Conservation (phyloP, 2,797 vertebrate genomes). For the Premnoplex brunnescens region DNA sequence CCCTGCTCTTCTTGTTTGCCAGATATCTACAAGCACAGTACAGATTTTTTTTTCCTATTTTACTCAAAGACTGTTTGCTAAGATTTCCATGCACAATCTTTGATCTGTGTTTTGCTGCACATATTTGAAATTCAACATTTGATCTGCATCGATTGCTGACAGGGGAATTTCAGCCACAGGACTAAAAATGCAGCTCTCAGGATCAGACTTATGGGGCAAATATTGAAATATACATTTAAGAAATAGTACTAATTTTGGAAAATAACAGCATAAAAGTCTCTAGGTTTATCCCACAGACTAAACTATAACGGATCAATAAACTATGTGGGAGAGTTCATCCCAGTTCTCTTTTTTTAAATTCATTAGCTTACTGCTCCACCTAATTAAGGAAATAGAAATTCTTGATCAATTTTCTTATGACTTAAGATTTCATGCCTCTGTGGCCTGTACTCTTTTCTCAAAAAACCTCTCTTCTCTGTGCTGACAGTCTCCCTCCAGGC, state of each 20-base stretch:
- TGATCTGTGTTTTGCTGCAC: background rate
- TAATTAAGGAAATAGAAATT: background rate
- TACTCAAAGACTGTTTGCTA: background rate
- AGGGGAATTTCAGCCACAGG: background rate
- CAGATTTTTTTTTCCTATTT: background rate
- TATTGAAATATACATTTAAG: slow-evolving; percentile 3
- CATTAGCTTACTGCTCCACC: background rate
- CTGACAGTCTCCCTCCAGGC: background rate
- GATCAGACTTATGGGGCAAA: background rate
- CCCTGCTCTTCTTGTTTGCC: background rate
- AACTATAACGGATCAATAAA: background rate
- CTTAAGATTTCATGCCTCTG: background rate
- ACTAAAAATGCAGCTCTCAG: background rate
- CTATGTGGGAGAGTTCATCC: background rate
- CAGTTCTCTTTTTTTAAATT: background rate
- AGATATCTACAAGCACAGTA: background rate
- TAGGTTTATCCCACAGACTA: background rate
- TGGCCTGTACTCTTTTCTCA: background rate
- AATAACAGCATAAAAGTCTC: background rate
- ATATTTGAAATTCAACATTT: slow-evolving; percentile 12
- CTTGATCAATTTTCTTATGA: background rate
- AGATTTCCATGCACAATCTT: background rate
- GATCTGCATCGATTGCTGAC: background rate
- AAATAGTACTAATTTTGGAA: background rate
- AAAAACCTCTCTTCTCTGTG: background rate